Base-by-base conservation (phyloP, 2,888 invertebrate species). In the Drosophila prolongata region DNA sequence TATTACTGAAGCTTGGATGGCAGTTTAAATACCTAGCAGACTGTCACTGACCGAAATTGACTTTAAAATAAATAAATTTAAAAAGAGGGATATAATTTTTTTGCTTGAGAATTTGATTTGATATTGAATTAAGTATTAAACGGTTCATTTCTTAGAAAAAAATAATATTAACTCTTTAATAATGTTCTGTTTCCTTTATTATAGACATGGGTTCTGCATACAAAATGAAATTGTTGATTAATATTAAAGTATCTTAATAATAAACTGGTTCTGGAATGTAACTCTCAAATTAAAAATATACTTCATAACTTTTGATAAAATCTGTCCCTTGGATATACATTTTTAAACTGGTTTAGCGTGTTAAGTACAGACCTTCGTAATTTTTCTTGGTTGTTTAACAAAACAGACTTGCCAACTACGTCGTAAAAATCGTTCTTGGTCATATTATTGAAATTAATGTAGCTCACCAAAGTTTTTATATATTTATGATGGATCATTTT, bases 341-440 rank as follows among this genome's bases (percentile, higher is more conserved):
- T 30, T 30, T 30, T 6, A 30, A 30, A 30, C 8, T 30, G 30
- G 14, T 4, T 27, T 40, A 8, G 2, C 5, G 0, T 3, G 47
- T 50, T 50, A 43, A 0, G 19, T 13, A 64, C 0, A 52, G 8
- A 6, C 38, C 11, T 16, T 66, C 24, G 24, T n/a, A 65, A 65
- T 14, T 65, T 65, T n/a, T 66, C 67, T 11, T 35, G 3, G 0
- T 10, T 0, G 19, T 3, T 46, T 34, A 65, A 13, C 46, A 53
- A 27, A 14, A 0, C 1, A 14, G 53, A 53, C 10, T 53, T 46
- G 27, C 53, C 53, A 24, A 65, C 24, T 5, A 35, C 13, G 1
- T 10, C 2, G 9, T 53, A 53, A 34, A 65, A 66, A 0, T 38
- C 38, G 0, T 6, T 11, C 9, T 40, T 65, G 1, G 1, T 1